These are phyloP conservation scores for Enteromius thamalakanensis DNA, from an alignment of 2,797 vertebrate genomes.

Conservation along the genomic window DNA sequence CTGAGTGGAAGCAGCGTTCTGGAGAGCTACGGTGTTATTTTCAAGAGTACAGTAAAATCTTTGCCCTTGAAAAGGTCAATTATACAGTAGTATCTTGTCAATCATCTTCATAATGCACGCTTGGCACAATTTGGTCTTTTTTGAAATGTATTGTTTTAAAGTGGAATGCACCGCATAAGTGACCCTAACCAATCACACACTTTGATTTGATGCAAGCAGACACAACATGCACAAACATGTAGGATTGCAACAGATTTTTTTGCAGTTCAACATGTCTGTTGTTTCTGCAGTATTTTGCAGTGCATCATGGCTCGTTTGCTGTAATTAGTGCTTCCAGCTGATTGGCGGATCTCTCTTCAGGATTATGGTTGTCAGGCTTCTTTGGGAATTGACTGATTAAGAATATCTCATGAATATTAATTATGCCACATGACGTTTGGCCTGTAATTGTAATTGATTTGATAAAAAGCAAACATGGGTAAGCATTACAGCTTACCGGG, in stretches of 20 bases:
- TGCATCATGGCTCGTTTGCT: not conserved
- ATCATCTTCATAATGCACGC: not conserved
- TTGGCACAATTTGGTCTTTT: not conserved
- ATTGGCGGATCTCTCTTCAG: not conserved
- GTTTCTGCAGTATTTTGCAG: not conserved
- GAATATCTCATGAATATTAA: not conserved
- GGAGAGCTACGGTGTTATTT: not conserved
- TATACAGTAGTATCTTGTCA: no score
- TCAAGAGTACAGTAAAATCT: not conserved
- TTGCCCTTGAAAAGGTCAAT: conserved; percentile 6
- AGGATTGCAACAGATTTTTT: not conserved
- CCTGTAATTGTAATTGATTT: not conserved
- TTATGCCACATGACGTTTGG: not conserved
- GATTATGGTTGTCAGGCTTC: not conserved
- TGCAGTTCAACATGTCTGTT: not conserved
- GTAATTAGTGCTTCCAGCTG: not conserved
- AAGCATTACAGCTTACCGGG: not conserved
- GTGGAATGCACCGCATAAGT: not conserved
- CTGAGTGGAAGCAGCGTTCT: not conserved
- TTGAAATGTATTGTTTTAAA: not conserved
- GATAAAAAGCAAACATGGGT: not conserved
- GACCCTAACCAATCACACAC: not conserved
- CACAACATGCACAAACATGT: not conserved
- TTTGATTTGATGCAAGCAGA: not conserved
- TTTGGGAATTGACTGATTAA: not conserved